These are phyloP conservation scores for Harpegnathos saltator DNA, from an alignment of 1,140 invertebrate genomes.

Conservation along the genomic window DNA sequence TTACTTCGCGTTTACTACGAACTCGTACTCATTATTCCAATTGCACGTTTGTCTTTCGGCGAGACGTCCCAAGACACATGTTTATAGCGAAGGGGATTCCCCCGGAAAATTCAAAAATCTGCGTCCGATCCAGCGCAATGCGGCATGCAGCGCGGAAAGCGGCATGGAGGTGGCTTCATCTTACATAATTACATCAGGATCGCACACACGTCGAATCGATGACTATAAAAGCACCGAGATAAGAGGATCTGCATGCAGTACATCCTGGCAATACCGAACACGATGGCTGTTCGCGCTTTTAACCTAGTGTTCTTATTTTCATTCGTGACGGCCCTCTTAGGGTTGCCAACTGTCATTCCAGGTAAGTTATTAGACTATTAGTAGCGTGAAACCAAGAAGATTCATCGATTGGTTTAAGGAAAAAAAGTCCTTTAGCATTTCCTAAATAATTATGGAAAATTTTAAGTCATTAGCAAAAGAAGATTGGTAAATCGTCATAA, in stretches of 20 bases:
- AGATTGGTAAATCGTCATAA: no score
- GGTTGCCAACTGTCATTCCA: no score
- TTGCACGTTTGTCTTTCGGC: slow-evolving; percentile 1
- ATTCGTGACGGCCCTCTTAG: slow-evolving; percentile 52
- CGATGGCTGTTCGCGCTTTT: slow-evolving; percentile 64
- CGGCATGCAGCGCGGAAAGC: slow-evolving; percentile 1
- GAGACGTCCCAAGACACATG: not conserved
- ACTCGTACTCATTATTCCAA: not conserved
- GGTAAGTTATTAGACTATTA: slow-evolving; percentile 43
- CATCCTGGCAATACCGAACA: slow-evolving; percentile 45
- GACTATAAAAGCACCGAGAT: slow-evolving; percentile 82
- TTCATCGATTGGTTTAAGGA: no score
- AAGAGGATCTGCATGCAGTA: slow-evolving; percentile 74
- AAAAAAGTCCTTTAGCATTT: no score
- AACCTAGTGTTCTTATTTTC: slow-evolving; percentile 66
- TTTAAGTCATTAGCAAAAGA: no score
- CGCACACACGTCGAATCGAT: slow-evolving; percentile 74
- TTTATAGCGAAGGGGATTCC: slow-evolving; percentile 27
- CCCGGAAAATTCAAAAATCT: slow-evolving; percentile 64
- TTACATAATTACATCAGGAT: slow-evolving; percentile 79
- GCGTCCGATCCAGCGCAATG: not conserved
- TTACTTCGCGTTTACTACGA: not conserved
- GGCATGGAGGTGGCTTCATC: slow-evolving; percentile 55
- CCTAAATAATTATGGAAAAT: no score
- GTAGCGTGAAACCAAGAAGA: not conserved